A percentile compares a stretch with the other conserved stretches of the same genome.
phyloP scores from a whole-genome alignment of 1,140 invertebrate species.

The Brachionus angularis region DNA sequence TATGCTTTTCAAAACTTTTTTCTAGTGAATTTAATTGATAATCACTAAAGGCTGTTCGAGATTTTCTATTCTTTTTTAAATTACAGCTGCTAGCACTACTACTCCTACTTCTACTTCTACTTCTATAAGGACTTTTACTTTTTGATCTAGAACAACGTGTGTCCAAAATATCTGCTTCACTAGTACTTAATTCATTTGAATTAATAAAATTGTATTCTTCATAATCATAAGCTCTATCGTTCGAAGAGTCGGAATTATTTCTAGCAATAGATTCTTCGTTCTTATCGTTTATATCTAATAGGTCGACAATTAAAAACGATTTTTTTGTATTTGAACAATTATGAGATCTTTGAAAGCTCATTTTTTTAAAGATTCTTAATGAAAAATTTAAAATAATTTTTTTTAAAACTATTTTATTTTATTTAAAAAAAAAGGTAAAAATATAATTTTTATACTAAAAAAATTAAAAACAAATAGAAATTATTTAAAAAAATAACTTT shows the following conservation, averaged over 20 bases:
- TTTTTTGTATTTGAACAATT: conserved; percentile 25
- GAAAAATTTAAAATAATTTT: background rate
- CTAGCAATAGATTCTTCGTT: background rate
- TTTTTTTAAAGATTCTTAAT: no score
- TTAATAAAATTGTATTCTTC: background rate
- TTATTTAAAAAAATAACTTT: no score
- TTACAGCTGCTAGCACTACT: conserved; percentile 1
- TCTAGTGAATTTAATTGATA: conserved; percentile 90
- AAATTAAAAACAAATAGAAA: no score
- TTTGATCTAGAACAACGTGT: background rate
- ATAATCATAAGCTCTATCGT: background rate
- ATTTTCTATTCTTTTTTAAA: conserved; percentile 88
- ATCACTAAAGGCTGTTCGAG: conserved; percentile 95
- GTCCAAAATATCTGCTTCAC: background rate
- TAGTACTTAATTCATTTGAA: background rate
- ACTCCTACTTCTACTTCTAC: conserved; percentile 9
- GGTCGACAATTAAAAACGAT: conserved; percentile 14
- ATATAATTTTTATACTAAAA: no score
- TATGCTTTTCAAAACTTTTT: conserved; percentile 94
- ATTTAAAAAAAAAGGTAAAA: conserved; percentile 15
- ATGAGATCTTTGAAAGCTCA: conserved; percentile 26
- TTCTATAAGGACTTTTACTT: background rate
- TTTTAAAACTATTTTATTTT: conserved; percentile 10
- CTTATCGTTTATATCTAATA: conserved; percentile 3
- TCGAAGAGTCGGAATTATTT: background rate